Conservation (phyloP, 2,888 invertebrate genomes). For the Oxytorus armatus region DNA sequence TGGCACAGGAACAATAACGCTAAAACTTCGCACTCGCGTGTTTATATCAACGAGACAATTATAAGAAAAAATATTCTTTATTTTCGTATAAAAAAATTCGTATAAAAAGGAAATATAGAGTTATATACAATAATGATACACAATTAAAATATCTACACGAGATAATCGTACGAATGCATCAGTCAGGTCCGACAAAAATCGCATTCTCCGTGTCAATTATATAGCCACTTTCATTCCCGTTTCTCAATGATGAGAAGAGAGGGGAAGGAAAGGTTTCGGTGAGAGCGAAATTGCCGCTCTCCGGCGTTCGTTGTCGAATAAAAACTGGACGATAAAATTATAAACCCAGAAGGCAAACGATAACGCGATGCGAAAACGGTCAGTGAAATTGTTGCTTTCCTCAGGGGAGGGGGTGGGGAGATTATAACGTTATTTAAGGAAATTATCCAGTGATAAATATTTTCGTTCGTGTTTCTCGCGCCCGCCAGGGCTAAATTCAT, state of each 20-base stretch:
- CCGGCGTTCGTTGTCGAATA: slow-evolving; percentile 45
- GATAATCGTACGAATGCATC: slow-evolving; percentile 62
- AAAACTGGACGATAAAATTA: slow-evolving; percentile 14
- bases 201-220: slow-evolving; percentile 66
- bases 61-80: slow-evolving; percentile 77
- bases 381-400: slow-evolving; percentile 1
- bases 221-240: slow-evolving; percentile 62
- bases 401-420: background rate
- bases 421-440: background rate
- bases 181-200: slow-evolving; percentile 52
- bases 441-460: background rate
- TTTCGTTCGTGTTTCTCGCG: slow-evolving; percentile 5
- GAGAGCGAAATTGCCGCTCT: slow-evolving; percentile 23
- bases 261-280: slow-evolving; percentile 19
- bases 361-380: slow-evolving; percentile 13
- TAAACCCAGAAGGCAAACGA: slow-evolving; percentile 24
- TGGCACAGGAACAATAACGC: no score
- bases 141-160: slow-evolving; percentile 80
- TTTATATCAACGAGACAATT: no score
- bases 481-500: slow-evolving; percentile 4
- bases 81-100: slow-evolving; percentile 76
- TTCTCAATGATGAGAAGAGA: no score
- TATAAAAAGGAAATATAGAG: slow-evolving; percentile 74
- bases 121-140: slow-evolving; percentile 82
- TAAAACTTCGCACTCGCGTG: no score